Percentiles rank a stretch among this genome's conserved stretches.
phyloP scores from a whole-genome alignment of 1,140 invertebrate genomes.

The Delia radicum region DNA sequence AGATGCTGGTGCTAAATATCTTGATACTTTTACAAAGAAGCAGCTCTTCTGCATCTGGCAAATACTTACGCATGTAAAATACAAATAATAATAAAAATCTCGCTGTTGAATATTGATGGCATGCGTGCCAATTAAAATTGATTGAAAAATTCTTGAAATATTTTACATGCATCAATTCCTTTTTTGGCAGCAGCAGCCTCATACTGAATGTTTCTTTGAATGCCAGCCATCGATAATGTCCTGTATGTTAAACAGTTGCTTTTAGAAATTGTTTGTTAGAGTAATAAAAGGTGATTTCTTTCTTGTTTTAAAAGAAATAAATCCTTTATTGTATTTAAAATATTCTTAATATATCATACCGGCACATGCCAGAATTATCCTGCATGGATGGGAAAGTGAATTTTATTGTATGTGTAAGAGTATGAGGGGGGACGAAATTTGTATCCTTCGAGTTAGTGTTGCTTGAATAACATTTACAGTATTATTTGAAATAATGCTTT shows the following conservation, averaged over 20 bases:
- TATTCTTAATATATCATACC: neutral
- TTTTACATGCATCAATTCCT: neutral
- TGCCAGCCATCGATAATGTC: neutral
- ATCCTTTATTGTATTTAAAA: neutral
- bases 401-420: neutral
- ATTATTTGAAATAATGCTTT: neutral
- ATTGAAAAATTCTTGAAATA: conserved; percentile 48
- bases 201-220: neutral
- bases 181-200: neutral
- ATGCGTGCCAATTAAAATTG: conserved; percentile 56
- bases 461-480: neutral
- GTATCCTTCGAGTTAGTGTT: neutral
- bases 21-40: neutral
- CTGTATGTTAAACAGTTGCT: neutral
- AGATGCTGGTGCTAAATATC: neutral
- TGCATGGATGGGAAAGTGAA: no score
- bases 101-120: conserved; percentile 41
- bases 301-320: neutral
- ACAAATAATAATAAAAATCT: neutral
- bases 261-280: neutral
- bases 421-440: neutral
- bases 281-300: neutral
- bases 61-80: neutral
- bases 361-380: neutral
- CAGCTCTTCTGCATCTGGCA: neutral